Evolutionary conservation across 2,888 invertebrate species (phyloP).

Genomic region (Tenthredo livida): DNA sequence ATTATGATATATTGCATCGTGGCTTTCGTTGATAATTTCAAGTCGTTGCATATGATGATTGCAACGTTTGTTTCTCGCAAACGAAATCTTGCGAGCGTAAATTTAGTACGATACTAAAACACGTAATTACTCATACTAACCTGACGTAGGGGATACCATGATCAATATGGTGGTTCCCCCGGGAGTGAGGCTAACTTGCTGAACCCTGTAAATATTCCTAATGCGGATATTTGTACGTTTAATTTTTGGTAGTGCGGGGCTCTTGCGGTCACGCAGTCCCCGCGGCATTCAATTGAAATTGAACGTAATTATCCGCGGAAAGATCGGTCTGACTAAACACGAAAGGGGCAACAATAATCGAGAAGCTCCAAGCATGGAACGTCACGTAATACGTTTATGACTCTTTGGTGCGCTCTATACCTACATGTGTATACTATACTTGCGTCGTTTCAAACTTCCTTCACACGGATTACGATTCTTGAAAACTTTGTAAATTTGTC

Average conservation of each 20-base stretch:
- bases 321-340: not conserved
- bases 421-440: not conserved
- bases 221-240: constrained; percentile 63
- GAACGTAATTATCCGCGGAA: not conserved
- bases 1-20: not conserved
- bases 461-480: constrained; percentile 10
- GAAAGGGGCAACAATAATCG: constrained; percentile 6
- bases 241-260: constrained; percentile 66
- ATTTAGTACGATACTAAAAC: not conserved
- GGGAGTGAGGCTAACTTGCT: constrained; percentile 60
- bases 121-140: constrained; percentile 63
- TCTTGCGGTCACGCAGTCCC: constrained; percentile 59
- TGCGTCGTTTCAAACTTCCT: constrained; percentile 15
- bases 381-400: constrained; percentile 7
- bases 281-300: constrained; percentile 46
- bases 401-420: constrained; percentile 10
- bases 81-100: constrained; percentile 19
- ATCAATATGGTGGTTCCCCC: constrained; percentile 69
- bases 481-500: constrained; percentile 31
- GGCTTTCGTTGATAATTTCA: constrained; percentile 28
- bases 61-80: constrained; percentile 43
- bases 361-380: not conserved
- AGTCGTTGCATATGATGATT: not conserved
- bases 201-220: constrained; percentile 64
- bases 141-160: constrained; percentile 67